Evolutionary conservation across 2,797 vertebrate species (phyloP), one percentile per base, ranked within the genome.

Genomic region (Telmatherina bonti): DNA sequence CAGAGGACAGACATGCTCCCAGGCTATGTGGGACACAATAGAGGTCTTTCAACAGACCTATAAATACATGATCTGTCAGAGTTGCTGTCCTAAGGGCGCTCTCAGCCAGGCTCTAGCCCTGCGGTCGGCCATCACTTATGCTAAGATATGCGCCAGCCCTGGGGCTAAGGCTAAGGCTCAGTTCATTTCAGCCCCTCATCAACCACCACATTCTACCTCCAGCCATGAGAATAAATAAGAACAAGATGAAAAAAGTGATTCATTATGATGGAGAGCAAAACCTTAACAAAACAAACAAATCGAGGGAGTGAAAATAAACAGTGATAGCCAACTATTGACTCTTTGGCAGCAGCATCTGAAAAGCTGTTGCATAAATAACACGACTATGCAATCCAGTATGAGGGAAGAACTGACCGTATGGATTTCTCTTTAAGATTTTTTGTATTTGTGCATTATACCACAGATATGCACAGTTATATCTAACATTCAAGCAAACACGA

Each of bases 21-120:
- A 83, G 94, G 93, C 93, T 92, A 94, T 93, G 93, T 93, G 92
- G 93, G 93, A 93, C 93, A 95, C 94, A 95, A 94, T 94, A 93
- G 93, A 93, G 93, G 93, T 93, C 93, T 94, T 94, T 94, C 93
- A 94, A 94, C 92, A 93, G 92, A 94, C 93, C 93, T 93, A 94
- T 95, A 95, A 94, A 94, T 94, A 94, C 92, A 95, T 93, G 93
- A 93, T 94, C 92, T 93, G 93, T 94, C 93, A 94, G 91, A 84
- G 87, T 87, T 85, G 92, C 83, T 91, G 87, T 91, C 93, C 93
- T 92, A 82, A 61, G 90, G 94, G 91, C 88, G 76, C 85, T 91
- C 90, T 91, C 92, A 90, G 91, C 89, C 79, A 79, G 90, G 90
- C 90, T 92, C 90, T 61, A 89, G 90, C 91, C 93, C 91, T 88